A percentile compares a stretch with the other conserved stretches of the same genome.
These are phyloP conservation scores for Rynchops niger DNA, from an alignment of 2,113 vertebrate species.

Conservation along the genomic window DNA sequence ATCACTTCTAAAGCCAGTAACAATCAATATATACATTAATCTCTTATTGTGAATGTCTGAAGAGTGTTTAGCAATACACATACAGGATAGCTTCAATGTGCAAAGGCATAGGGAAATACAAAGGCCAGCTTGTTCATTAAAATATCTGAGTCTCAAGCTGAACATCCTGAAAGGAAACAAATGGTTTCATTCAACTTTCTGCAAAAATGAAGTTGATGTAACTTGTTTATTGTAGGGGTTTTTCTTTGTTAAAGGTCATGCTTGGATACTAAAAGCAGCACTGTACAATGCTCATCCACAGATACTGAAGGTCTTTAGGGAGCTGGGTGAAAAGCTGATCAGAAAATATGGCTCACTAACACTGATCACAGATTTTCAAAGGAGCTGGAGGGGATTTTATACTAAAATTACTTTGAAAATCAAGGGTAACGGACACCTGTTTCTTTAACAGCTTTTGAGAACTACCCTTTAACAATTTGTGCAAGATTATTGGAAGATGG, in stretches of 20 bases:
- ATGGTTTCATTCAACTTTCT: background rate
- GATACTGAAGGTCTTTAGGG: background rate
- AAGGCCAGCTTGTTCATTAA: rapidly evolving
- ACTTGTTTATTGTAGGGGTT: background rate
- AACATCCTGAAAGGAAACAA: background rate
- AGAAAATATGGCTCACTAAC: background rate
- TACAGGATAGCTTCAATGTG: background rate
- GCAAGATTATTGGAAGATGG: background rate
- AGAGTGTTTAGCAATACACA: background rate
- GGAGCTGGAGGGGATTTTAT: background rate
- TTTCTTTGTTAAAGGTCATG: background rate
- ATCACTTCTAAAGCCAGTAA: background rate
- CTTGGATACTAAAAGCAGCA: background rate
- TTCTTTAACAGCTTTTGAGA: background rate
- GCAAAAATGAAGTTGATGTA: background rate
- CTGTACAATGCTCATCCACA: background rate
- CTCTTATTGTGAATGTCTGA: background rate
- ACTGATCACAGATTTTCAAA: background rate
- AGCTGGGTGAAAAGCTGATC: background rate
- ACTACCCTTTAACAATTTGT: background rate
- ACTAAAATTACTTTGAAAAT: background rate
- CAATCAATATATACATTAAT: background rate
- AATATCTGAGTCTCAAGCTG: background rate
- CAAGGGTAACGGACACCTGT: background rate
- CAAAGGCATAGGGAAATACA: background rate